Evolutionary conservation across 2,797 vertebrate species (phyloP).

Genomic region (Epinephelus coioides): DNA sequence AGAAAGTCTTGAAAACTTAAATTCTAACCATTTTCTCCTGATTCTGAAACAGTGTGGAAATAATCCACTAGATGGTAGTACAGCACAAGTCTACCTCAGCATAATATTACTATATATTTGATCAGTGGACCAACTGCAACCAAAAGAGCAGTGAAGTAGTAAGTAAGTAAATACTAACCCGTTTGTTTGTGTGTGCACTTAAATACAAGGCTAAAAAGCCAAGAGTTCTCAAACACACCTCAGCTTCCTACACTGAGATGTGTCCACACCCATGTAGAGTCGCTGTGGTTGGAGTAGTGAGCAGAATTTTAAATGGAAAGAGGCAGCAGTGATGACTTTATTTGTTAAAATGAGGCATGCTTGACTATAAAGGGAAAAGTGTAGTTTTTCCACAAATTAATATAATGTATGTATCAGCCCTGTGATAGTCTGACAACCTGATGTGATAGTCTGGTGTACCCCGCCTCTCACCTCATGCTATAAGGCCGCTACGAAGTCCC

Average conservation of each 20-base stretch:
- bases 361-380: not conserved
- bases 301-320: not conserved
- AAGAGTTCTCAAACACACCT: too few relatives aligned
- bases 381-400: too few relatives aligned
- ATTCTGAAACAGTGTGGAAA: not conserved
- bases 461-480: too few relatives aligned
- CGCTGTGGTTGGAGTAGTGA: too few relatives aligned
- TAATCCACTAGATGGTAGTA: constrained; percentile 52
- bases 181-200: not conserved
- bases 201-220: too few relatives aligned
- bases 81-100: not conserved
- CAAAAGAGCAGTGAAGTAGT: not conserved
- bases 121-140: not conserved
- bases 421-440: too few relatives aligned
- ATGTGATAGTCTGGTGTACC: too few relatives aligned
- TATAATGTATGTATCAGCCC: too few relatives aligned
- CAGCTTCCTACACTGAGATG: too few relatives aligned
- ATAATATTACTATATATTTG: not conserved
- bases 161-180: not conserved
- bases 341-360: not conserved
- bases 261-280: too few relatives aligned
- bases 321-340: not conserved
- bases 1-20: not conserved
- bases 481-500: too few relatives aligned
- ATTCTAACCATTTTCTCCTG: not conserved